Conservation (phyloP, 2,888 invertebrate species). For the Thymelicus lineola region DNA sequence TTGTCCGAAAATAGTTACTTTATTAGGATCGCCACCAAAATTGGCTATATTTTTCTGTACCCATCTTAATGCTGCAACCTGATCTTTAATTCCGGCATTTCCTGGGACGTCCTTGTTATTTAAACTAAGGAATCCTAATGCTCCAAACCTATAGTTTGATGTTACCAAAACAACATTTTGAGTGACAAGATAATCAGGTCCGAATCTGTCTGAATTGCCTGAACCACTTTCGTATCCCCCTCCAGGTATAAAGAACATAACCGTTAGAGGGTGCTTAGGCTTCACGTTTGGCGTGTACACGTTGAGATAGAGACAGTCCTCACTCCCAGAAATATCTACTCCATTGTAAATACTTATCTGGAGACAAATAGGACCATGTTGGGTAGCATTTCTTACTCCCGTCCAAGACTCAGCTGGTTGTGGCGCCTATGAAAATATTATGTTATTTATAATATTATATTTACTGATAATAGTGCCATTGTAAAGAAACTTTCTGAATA, state of each 20-base stretch:
- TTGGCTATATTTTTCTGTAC: slow-evolving; percentile 55
- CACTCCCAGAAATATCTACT: slow-evolving; percentile 48
- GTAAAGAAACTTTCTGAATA: neutral
- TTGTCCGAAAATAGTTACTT: slow-evolving; percentile 63
- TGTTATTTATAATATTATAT: too few species aligned
- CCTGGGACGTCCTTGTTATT: slow-evolving; percentile 61
- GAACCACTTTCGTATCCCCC: slow-evolving; percentile 57
- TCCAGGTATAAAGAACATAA: slow-evolving; percentile 66
- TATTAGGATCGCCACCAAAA: slow-evolving; percentile 60
- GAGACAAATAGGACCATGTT: slow-evolving; percentile 55
- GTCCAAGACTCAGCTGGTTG: slow-evolving; percentile 57
- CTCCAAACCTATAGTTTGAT: slow-evolving; percentile 62
- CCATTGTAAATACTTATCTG: slow-evolving; percentile 53
- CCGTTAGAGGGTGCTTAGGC: slow-evolving; percentile 51
- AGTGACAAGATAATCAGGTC: slow-evolving; percentile 60
- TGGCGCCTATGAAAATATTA: slow-evolving; percentile 52
- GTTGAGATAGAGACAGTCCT: slow-evolving; percentile 67
- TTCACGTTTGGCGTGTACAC: slow-evolving; percentile 59
- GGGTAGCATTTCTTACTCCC: slow-evolving; percentile 58
- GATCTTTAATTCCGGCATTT: slow-evolving; percentile 66
- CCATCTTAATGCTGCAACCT: slow-evolving; percentile 61
- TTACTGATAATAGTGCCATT: neutral
- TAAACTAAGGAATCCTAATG: slow-evolving; percentile 60
- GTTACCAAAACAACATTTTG: slow-evolving; percentile 61
- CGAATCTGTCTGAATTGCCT: slow-evolving; percentile 55